These are phyloP conservation scores for Acleris holmiana DNA, from an alignment of 2,888 invertebrate species.

Conservation along the genomic window DNA sequence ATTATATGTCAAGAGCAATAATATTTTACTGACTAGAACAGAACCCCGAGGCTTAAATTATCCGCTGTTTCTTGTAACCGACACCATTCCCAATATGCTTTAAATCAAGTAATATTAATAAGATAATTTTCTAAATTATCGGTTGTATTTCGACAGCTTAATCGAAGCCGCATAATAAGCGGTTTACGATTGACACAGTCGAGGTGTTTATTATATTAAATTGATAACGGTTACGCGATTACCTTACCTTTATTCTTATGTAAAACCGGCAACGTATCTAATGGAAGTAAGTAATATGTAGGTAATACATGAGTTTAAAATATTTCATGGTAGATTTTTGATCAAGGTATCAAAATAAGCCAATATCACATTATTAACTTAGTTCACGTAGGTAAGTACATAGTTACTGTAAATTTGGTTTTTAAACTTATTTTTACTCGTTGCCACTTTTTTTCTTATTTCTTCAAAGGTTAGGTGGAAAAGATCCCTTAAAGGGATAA, in stretches of 20 bases:
- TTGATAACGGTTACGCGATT: too few relatives aligned
- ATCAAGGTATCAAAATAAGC: too few relatives aligned
- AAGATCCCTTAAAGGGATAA: too few relatives aligned
- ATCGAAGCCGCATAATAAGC: conserved; percentile 25
- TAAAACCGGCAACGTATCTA: not conserved
- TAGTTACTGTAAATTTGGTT: too few relatives aligned
- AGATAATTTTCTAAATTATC: conserved; percentile 29
- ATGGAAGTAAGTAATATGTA: too few relatives aligned
- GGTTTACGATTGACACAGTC: conserved; percentile 14
- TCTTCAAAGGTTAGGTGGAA: too few relatives aligned
- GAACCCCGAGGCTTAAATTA: not conserved
- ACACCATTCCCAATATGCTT: conserved; percentile 8
- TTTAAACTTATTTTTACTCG: too few relatives aligned
- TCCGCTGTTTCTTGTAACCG: conserved; percentile 5
- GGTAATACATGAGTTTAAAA: too few relatives aligned
- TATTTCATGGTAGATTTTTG: too few relatives aligned
- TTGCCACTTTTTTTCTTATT: too few relatives aligned
- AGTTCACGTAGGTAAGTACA: too few relatives aligned
- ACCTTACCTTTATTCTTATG: not conserved
- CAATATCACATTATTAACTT: too few relatives aligned
- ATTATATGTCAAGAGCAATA: not conserved
- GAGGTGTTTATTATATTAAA: conserved; percentile 29
- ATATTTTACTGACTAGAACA: fast-evolving
- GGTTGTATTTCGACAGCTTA: conserved; percentile 22
- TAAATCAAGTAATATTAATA: conserved; percentile 25